Percentiles rank a stretch among this genome's conserved stretches.
These are phyloP conservation scores for Trisateles emortualis DNA, from an alignment of 2,888 invertebrate genomes.

Conservation along the genomic window DNA sequence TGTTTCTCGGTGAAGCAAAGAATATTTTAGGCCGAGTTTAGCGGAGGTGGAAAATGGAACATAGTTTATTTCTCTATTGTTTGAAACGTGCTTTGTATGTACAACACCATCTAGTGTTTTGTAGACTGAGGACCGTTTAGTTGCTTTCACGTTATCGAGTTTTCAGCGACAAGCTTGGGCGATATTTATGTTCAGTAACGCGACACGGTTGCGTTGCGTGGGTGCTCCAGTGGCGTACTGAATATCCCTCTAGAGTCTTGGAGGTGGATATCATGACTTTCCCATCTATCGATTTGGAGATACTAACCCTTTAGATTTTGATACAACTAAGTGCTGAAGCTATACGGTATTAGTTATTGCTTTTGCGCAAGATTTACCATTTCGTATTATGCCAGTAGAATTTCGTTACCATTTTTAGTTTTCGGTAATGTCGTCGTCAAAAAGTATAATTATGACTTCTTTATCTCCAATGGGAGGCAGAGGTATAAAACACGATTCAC, in stretches of 20 bases:
- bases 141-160: constrained; percentile 64
- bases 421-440: no score
- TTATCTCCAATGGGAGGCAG: no score
- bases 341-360: neutral
- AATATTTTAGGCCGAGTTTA: constrained; percentile 58
- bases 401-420: no score
- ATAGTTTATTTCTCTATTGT: constrained; percentile 82
- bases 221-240: constrained; percentile 55
- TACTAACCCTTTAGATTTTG: constrained; percentile 17
- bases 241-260: constrained; percentile 45
- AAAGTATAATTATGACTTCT: no score
- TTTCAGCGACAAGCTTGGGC: constrained; percentile 60
- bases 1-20: constrained; percentile 48
- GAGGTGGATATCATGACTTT: constrained; percentile 48
- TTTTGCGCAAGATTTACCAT: neutral
- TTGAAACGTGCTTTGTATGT: constrained; percentile 66
- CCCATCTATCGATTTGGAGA: constrained; percentile 52
- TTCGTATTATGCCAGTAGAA: neutral
- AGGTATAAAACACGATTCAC: no score
- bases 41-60: constrained; percentile 70
- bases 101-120: constrained; percentile 49
- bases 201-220: constrained; percentile 61
- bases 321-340: neutral
- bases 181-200: constrained; percentile 63
- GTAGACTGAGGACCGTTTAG: constrained; percentile 56